phyloP scores from a whole-genome alignment of 1,140 invertebrate species.

The Platyura marginata region DNA sequence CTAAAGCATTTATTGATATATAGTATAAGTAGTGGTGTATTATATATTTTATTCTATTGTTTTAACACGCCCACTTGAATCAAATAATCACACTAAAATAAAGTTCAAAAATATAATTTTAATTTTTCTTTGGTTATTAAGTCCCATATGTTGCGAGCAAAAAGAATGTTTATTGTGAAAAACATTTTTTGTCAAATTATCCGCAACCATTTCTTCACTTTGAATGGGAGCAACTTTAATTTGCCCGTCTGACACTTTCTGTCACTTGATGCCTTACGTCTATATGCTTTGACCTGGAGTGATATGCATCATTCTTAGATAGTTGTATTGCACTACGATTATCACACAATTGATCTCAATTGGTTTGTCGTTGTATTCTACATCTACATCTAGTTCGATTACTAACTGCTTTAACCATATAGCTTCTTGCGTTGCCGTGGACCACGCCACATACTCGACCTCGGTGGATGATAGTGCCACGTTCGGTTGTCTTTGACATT shows the following conservation, averaged over 20 bases:
- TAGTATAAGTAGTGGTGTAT: too few relatives aligned
- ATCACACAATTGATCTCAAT: conserved; percentile 3
- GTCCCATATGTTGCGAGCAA: neutral
- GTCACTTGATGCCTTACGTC: conserved; percentile 5
- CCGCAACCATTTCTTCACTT: conserved; percentile 8
- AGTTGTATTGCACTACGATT: conserved; percentile 12
- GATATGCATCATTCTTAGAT: conserved; percentile 11
- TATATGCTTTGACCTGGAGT: conserved; percentile 8
- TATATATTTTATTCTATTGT: too few relatives aligned
- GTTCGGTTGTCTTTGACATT: neutral
- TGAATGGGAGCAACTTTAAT: neutral
- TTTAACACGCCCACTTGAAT: too few relatives aligned
- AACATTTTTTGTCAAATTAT: conserved; percentile 9
- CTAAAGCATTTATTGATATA: too few relatives aligned
- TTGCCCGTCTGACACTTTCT: neutral
- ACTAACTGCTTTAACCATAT: conserved; percentile 6
- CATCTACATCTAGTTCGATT: neutral
- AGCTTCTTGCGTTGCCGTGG: conserved; percentile 9
- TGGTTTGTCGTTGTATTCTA: neutral
- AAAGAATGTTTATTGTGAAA: conserved; percentile 2
- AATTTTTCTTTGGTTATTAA: too few relatives aligned
- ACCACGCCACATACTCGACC: conserved; percentile 19
- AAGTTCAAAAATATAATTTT: too few relatives aligned
- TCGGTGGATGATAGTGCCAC: conserved; percentile 19
- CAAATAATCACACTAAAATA: too few relatives aligned